These are phyloP conservation scores for Apotomis turbidana DNA, from an alignment of 2,888 invertebrate genomes.

Conservation along the genomic window DNA sequence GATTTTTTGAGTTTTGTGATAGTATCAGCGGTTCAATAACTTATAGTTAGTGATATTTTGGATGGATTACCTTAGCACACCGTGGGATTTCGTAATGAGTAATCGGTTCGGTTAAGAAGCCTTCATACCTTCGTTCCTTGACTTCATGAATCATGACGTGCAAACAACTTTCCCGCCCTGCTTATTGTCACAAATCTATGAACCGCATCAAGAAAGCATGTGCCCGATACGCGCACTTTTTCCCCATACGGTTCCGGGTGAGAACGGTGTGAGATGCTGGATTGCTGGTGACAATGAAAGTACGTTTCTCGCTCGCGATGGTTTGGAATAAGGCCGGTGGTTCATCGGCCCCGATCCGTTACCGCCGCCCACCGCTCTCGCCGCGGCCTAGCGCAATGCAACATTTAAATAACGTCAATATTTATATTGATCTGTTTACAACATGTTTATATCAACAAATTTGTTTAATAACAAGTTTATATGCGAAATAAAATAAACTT, in stretches of 20 bases:
- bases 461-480: no score
- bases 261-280: slow-evolving; percentile 42
- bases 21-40: no score
- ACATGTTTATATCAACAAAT: no score
- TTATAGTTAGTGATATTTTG: no score
- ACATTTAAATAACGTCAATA: slow-evolving; percentile 30
- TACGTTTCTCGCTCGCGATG: slow-evolving; percentile 80
- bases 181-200: slow-evolving; percentile 27
- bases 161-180: slow-evolving; percentile 13
- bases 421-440: not conserved
- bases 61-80: no score
- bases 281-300: slow-evolving; percentile 79
- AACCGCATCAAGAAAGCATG: slow-evolving; percentile 32
- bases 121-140: not conserved
- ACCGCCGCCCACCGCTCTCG: slow-evolving; percentile 57
- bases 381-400: slow-evolving; percentile 45
- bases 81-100: no score
- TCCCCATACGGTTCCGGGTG: slow-evolving; percentile 38
- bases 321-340: slow-evolving; percentile 81
- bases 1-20: no score
- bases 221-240: slow-evolving; percentile 30
- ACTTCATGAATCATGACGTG: not conserved
- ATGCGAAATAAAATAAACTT: no score
- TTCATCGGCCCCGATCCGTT: slow-evolving; percentile 81
- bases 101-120: no score